Evolutionary conservation across 2,113 vertebrate species (phyloP).

Genomic region (Catagonus wagneri): DNA sequence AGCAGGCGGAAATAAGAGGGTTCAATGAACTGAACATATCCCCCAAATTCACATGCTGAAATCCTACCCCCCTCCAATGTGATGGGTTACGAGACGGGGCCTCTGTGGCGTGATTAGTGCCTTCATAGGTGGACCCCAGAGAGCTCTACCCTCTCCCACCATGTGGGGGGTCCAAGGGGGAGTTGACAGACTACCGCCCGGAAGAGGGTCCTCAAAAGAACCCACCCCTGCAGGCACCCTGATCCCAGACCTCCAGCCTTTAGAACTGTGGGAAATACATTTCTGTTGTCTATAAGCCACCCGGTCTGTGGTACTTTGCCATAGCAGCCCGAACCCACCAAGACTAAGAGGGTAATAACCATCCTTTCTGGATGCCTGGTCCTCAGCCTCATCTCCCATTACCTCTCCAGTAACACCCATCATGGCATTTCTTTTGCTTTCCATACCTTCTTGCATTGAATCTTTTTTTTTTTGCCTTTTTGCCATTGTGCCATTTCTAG

Average conservation of each 20-base stretch:
- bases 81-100: neutral
- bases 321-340: neutral
- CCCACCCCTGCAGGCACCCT: fast-evolving
- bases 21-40: neutral
- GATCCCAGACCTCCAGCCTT: neutral
- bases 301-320: too few relatives aligned
- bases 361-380: neutral
- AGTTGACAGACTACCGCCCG: neutral
- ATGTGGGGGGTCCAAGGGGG: neutral
- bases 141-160: neutral
- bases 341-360: neutral
- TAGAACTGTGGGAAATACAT: neutral
- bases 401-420: neutral
- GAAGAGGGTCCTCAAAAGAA: neutral
- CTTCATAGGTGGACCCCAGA: neutral
- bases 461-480: too few relatives aligned
- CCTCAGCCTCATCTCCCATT: neutral
- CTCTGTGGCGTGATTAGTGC: neutral
- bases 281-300: neutral
- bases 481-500: too few relatives aligned
- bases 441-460: neutral
- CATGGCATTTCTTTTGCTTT: neutral
- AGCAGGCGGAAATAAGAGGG: neutral
- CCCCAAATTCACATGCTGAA: neutral
- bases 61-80: neutral